Evolutionary conservation across 2,797 vertebrate genomes (phyloP).

Genomic region (Acipenser transmontanus): DNA sequence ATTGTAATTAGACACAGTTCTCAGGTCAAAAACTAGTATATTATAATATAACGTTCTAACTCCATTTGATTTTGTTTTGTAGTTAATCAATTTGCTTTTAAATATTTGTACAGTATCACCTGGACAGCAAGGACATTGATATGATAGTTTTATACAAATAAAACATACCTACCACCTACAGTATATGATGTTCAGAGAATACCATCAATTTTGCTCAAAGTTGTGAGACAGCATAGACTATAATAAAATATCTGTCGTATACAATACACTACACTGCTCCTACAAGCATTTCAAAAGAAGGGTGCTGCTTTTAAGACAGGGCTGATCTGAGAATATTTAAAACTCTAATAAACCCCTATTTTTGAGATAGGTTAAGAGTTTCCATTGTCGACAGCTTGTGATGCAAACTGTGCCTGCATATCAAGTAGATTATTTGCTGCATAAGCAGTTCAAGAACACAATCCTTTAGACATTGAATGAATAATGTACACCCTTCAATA

Average conservation of each 20-base stretch:
- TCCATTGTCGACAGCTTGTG: background rate
- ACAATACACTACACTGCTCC: background rate
- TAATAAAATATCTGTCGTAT: background rate
- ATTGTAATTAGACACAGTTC: no score
- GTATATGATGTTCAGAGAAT: no score
- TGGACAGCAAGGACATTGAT: no score
- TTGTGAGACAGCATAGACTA: background rate
- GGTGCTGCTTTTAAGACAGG: background rate
- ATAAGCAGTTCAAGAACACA: slow-evolving; percentile 8
- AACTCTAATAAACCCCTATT: slow-evolving; percentile 9
- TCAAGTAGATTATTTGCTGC: background rate
- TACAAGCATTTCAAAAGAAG: background rate
- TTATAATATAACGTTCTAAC: no score
- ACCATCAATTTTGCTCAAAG: no score
- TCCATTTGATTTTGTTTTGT: no score
- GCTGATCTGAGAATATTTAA: slow-evolving; percentile 8
- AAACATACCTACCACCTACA: no score
- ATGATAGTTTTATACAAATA: no score
- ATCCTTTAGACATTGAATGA: slow-evolving; percentile 14
- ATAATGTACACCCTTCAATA: slow-evolving; percentile 17
- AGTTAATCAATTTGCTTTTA: no score
- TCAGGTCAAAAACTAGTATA: no score
- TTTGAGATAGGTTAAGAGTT: slow-evolving; percentile 14
- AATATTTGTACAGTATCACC: no score
- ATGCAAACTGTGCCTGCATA: slow-evolving; percentile 4